Evolutionary conservation across 2,888 invertebrate genomes (phyloP), one percentile per base, ranked within the genome.

Genomic region (Drosophila cracens): DNA sequence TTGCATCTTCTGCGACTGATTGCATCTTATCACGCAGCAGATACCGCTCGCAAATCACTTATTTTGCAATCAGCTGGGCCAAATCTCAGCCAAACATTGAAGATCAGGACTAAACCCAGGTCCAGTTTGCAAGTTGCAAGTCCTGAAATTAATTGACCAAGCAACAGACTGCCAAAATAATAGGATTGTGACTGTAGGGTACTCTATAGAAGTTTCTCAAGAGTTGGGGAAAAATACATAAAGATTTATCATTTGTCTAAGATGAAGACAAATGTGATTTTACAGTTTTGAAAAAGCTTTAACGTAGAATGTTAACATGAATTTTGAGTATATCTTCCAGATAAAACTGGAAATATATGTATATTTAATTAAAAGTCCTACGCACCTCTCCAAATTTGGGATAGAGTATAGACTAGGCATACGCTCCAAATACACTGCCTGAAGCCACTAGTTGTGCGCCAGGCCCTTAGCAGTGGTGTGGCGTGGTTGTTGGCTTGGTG

Each of bases 21-120:
- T 89, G 87, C 82, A 80, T 76, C 82, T 89, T 89, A 87, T 85
- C 87, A 87, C 87, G 87, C 87, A 86, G 76, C 70, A 29, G 33
- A 6, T 27, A 11, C 70, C 27, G 29, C 73, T 76, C 79, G 61
- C 76, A 82, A 86, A 86, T 86, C 86, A 88, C 88, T 86, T 86
- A 88, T 86, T 86, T 83, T 83, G 85, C 83, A 79, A 89, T 87
- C 89, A 89, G 85, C 74, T 68, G 73, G 53, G 29, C 21, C 11
- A 52, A 61, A 49, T 70, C 74, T 21, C 38, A 60, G 54, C 21
- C 40, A 54, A 58, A 49, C 29, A 43, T 25, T n/a, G 11, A 46
- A n/a, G n/a, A 11, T 6, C 34, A 43, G 38, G 48, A 63, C 56
- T 66, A 56, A 62, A 48, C 61, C 65, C 76, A 73, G 31, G 21